Base-by-base conservation (phyloP, 2,113 vertebrate genomes). In the Paradoxurus hermaphroditus region DNA sequence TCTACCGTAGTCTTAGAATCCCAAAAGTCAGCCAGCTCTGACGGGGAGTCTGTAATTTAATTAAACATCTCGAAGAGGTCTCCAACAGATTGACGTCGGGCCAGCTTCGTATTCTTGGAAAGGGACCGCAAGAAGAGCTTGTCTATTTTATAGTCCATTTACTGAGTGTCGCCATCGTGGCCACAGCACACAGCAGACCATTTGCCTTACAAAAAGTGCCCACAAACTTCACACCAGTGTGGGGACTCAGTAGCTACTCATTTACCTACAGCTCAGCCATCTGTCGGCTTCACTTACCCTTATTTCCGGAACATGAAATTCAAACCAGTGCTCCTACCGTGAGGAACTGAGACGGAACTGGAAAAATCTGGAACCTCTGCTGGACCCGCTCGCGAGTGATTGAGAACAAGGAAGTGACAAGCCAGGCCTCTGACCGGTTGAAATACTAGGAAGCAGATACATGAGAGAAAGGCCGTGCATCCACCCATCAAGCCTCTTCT, bases 1-100 rank as follows among this genome's bases (percentile, higher is more conserved):
- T 96, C 97, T 91, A 82, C 75, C 44, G 4, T 39, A 67, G 92
- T 77, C 59, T 97, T 96, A 79, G 90, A 97, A 82, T 78, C 65
- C 59, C 16, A 2, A 90, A 95, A 14, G 16, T 70, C 46, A 89
- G 86, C 53, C 94, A 87, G 3, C 75, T 93, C 88, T 90, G 53
- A 85, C 39, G 53, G 82, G 11, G n/a, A 95, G 65, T 83, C 65
- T 41, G 1, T 92, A 41, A 93, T 97, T 92, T 73, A 93, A 86
- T 97, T 70, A 90, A 67, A 93, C 21, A 82, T 86, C 41, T 27
- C 14, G 62, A 96, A 94, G 59, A 4, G 9, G 29, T 73, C 86
- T 49, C 46, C 88, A 63, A 65, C 59, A 67, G 56, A 67, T 86
- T 75, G 87, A 72, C 86, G 1, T 2, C 4, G 94, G 53, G 70